Evolutionary conservation across 2,888 invertebrate genomes (phyloP).

Genomic region (Cloeon dipterum): DNA sequence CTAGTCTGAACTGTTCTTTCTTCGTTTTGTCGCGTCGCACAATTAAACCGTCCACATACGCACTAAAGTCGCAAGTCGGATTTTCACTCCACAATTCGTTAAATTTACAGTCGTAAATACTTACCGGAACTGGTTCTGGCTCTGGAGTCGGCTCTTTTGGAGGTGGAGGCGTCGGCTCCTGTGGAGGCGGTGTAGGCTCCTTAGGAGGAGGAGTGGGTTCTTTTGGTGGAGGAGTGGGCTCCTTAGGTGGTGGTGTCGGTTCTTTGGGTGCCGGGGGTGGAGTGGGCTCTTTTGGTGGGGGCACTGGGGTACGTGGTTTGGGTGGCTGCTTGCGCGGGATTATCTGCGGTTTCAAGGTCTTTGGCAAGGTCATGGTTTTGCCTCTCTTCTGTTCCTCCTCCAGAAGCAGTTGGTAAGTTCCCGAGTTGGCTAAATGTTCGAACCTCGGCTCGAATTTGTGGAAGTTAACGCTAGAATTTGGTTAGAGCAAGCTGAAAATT

Average conservation of each 20-base stretch:
- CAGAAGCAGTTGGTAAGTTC: background rate
- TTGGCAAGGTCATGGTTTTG: background rate
- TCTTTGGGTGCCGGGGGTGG: too few species aligned
- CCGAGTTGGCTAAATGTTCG: background rate
- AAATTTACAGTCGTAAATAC: too few species aligned
- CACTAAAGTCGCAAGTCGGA: too few species aligned
- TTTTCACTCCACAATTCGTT: too few species aligned
- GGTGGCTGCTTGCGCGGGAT: background rate
- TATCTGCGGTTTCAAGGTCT: background rate
- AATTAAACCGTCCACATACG: too few species aligned
- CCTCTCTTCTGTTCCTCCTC: background rate
- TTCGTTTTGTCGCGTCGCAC: too few species aligned
- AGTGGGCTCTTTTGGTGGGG: background rate
- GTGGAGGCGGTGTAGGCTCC: background rate
- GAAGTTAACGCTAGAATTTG: background rate
- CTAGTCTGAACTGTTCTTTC: too few species aligned
- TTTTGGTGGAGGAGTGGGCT: background rate
- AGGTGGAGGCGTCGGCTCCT: background rate
- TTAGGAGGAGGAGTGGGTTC: background rate
- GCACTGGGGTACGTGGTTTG: too few species aligned
- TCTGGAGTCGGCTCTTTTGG: background rate
- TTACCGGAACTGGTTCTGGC: too few species aligned
- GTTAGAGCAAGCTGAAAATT: background rate
- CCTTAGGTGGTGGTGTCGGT: background rate
- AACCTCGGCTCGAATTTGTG: conserved; percentile 1